Evolutionary conservation across 2,113 vertebrate species (phyloP).

Genomic region (Halcyon senegalensis): DNA sequence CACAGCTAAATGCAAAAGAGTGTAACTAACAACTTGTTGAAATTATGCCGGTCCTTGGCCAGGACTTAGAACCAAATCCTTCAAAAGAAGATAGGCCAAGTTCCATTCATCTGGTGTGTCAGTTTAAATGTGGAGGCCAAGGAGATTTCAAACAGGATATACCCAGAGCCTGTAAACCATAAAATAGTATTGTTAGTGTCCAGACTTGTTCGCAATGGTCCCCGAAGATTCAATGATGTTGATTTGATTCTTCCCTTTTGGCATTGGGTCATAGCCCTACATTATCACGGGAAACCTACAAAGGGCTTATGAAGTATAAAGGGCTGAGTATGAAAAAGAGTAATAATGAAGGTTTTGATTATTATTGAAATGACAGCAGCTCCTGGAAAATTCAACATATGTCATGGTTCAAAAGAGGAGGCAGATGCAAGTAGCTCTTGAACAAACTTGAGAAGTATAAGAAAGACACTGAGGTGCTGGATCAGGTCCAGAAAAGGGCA

Average conservation of each 20-base stretch:
- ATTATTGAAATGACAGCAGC: neutral
- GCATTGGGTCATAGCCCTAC: too few species aligned
- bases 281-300: neutral
- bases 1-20: neutral
- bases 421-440: neutral
- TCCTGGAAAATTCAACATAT: neutral
- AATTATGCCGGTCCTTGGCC: neutral
- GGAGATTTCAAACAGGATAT: neutral
- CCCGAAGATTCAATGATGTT: neutral
- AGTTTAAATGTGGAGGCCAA: neutral
- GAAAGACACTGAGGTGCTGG: too few species aligned
- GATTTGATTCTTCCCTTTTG: neutral
- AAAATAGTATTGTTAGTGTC: neutral
- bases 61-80: neutral
- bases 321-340: neutral
- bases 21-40: neutral
- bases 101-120: neutral
- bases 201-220: neutral
- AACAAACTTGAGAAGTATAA: neutral
- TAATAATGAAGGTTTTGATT: neutral
- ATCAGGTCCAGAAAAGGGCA: too few species aligned
- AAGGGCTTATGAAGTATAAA: neutral
- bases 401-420: neutral
- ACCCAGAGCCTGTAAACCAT: neutral
- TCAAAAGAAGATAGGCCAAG: neutral